Evolutionary conservation across 1,140 invertebrate genomes (phyloP).

Genomic region (Drosophila fuyamai): DNA sequence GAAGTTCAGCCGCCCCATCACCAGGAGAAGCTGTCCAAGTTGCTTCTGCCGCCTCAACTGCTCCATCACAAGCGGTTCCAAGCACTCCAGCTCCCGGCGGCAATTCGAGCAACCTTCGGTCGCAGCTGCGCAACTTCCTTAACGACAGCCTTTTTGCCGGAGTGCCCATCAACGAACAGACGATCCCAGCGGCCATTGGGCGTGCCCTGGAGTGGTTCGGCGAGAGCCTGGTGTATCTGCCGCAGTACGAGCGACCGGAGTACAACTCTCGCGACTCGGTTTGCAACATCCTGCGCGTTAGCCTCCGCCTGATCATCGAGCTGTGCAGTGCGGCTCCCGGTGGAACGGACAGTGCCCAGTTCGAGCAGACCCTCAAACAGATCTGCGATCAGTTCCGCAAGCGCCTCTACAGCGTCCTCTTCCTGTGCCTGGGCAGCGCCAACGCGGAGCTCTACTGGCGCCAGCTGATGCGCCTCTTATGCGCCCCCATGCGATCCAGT

Average conservation of each 20-base stretch:
- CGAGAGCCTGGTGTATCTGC: conserved; percentile 62
- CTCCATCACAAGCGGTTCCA: conserved; percentile 6
- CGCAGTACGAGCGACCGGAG: conserved; percentile 74
- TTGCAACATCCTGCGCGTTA: conserved; percentile 65
- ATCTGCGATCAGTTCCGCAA: conserved; percentile 68
- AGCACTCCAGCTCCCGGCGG: neutral
- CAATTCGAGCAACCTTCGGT: conserved; percentile 40
- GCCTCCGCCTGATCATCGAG: conserved; percentile 62
- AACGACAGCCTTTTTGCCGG: conserved; percentile 62
- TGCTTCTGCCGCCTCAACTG: neutral
- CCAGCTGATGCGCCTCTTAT: conserved; percentile 66
- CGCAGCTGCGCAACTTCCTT: conserved; percentile 63
- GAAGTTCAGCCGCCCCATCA: conserved; percentile 3
- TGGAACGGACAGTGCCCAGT: conserved; percentile 54
- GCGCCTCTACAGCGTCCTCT: conserved; percentile 70
- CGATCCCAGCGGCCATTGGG: conserved; percentile 58
- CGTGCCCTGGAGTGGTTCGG: conserved; percentile 68
- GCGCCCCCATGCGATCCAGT: conserved; percentile 57
- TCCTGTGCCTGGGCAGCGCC: conserved; percentile 67
- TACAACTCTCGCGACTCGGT: conserved; percentile 79
- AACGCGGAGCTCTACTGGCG: conserved; percentile 77
- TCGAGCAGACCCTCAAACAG: conserved; percentile 84
- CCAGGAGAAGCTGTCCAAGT: neutral
- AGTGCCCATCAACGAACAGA: conserved; percentile 66
- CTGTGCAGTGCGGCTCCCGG: conserved; percentile 79